Evolutionary conservation across 1,140 invertebrate species (phyloP).

Genomic region (Nephila pilipes): DNA sequence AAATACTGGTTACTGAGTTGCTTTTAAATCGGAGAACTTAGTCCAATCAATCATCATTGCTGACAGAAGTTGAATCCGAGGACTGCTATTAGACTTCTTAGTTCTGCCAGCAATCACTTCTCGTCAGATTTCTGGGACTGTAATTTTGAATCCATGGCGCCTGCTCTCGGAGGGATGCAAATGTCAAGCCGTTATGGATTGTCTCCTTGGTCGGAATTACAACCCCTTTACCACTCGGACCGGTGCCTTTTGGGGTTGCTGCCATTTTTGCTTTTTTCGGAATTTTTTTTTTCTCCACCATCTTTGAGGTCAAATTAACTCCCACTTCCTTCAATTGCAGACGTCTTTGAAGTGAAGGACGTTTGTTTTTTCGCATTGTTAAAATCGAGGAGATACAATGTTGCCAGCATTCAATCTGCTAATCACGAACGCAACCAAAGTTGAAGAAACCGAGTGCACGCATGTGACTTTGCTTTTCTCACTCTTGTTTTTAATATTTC

Average conservation of each 20-base stretch:
- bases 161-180: slow-evolving; percentile 53
- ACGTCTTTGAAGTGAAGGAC: slow-evolving; percentile 1
- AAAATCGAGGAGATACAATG: not conserved
- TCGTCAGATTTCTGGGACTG: slow-evolving; percentile 64
- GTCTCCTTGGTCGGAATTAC: slow-evolving; percentile 42
- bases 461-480: not conserved
- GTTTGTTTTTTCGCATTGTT: slow-evolving; percentile 10
- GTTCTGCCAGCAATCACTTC: slow-evolving; percentile 67
- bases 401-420: not conserved
- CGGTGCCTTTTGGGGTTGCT: not conserved
- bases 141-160: slow-evolving; percentile 68
- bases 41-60: slow-evolving; percentile 72
- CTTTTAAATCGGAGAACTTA: slow-evolving; percentile 58
- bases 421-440: not conserved
- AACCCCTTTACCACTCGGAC: not conserved
- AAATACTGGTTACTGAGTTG: slow-evolving; percentile 71
- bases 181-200: slow-evolving; percentile 71
- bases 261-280: not conserved
- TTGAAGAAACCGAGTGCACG: not conserved
- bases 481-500: too few species aligned
- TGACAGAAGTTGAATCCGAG: slow-evolving; percentile 74
- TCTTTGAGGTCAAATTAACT: slow-evolving; percentile 20
- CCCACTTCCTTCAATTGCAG: slow-evolving; percentile 15
- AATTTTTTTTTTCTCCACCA: not conserved
- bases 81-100: slow-evolving; percentile 75